Base-by-base conservation (phyloP, 2,888 invertebrate species). In the Pseudeuparius sepicola region DNA sequence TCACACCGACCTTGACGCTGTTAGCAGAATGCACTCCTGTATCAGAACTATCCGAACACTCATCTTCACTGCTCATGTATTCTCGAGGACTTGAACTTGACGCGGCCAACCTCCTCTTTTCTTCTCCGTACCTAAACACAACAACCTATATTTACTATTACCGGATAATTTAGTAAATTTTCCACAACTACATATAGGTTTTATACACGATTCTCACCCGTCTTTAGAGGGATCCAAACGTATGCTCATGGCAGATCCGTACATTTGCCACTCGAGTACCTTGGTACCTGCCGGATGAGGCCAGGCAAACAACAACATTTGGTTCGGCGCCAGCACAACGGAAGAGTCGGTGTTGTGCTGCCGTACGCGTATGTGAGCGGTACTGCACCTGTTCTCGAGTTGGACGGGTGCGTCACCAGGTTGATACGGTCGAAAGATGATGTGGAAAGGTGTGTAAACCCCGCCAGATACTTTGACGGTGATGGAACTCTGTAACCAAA, bases 311-410 rank as follows among this genome's bases (percentile, higher is more conserved):
- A 86, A 57, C 52, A 85, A 64, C 6, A 79, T 75, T 57, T 85
- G 76, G 47, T 75, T 75, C 0, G 86, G 83, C 49, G 78, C 82
- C 29, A 87, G 59, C 14, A 87, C 61, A 0, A 82, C 82, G 27
- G 83, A 84, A 61, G 75, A 71, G 13, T 67, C 65, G 54, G 71
- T 47, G 46, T 63, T 63, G 16, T 60, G 53, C 61, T 87, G 86
- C 46, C 84, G 78, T 23, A 87, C 70, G 57, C 85, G 85, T 24
- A 87, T 62, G 59, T 84, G 85, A 32, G 86, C 62, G 51, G 86
- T 83, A 31, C 80, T 78, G 54, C 86, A 86, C 17, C 82, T 67
- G 60, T 94, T 94, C 56, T 90, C 80, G 14, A 94, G 66, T 33
- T 84, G 67, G 0, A 86, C 80, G 0, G 90, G 82, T 6, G 87